Evolutionary conservation across 2,888 invertebrate species (phyloP).

Genomic region (Phymatocera aterrima): DNA sequence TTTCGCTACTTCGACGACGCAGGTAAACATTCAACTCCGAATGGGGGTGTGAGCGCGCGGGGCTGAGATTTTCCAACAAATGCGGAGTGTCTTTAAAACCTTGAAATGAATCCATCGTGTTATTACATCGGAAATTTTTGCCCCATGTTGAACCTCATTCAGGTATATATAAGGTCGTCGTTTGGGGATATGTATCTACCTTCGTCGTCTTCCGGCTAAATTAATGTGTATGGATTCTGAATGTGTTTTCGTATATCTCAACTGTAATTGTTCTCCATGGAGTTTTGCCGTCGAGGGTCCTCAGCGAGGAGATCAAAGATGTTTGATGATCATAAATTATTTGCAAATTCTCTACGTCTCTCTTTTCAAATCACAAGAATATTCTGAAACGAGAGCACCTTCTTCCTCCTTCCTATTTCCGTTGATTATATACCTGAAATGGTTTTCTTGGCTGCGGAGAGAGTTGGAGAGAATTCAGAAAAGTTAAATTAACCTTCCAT

Average conservation of each 20-base stretch:
- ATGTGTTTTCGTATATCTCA: not conserved
- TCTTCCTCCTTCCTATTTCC: not conserved
- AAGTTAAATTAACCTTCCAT: not conserved
- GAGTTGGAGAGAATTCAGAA: not conserved
- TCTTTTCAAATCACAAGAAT: not conserved
- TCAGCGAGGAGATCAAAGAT: not conserved
- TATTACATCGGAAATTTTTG: too few relatives aligned
- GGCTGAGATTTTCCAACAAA: not conserved
- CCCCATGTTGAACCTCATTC: too few relatives aligned
- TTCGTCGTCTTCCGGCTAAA: not conserved
- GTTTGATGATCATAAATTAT: not conserved
- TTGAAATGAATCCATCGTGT: too few relatives aligned
- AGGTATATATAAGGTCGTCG: not conserved
- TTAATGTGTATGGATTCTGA: not conserved
- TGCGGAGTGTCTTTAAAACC: not conserved
- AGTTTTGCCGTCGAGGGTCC: not conserved
- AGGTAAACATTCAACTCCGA: slow-evolving; percentile 22
- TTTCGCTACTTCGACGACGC: not conserved
- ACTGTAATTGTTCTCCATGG: not conserved
- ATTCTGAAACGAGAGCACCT: not conserved
- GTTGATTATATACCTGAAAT: not conserved
- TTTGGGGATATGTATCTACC: not conserved
- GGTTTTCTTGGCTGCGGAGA: not conserved
- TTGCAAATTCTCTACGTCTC: not conserved
- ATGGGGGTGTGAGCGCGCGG: not conserved